Evolutionary conservation across 1,140 invertebrate genomes (phyloP).

Genomic region (Planococcus citri): DNA sequence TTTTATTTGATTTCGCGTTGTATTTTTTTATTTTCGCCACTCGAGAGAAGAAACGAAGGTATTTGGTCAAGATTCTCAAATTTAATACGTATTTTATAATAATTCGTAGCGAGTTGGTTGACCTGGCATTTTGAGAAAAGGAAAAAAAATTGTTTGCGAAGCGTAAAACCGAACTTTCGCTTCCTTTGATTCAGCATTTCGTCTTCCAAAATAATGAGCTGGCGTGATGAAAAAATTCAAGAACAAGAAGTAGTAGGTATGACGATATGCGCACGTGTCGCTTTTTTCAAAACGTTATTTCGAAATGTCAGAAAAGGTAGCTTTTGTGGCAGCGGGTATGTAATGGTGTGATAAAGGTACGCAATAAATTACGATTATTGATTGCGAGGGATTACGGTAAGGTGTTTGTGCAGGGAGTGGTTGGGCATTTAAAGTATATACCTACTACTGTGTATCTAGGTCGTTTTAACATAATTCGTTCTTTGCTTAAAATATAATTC

Average conservation of each 20-base stretch:
- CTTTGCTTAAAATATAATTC: slow-evolving; percentile 15
- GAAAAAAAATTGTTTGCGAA: no score
- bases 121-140: no score
- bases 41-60: no score
- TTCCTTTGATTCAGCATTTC: neutral
- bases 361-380: slow-evolving; percentile 20
- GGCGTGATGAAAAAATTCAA: no score
- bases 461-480: slow-evolving; percentile 15
- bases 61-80: no score
- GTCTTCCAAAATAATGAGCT: no score
- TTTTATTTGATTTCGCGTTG: no score
- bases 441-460: slow-evolving; percentile 9
- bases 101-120: no score
- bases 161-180: neutral
- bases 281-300: neutral
- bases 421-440: neutral
- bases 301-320: slow-evolving; percentile 2
- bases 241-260: neutral
- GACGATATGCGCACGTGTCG: neutral
- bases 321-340: slow-evolving; percentile 9
- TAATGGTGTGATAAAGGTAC: slow-evolving; percentile 16
- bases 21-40: no score
- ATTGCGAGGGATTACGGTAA: slow-evolving; percentile 1
- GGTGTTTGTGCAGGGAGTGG: neutral
- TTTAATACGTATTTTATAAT: no score